Evolutionary conservation across 2,888 invertebrate species (phyloP), one percentile per base, ranked within the genome.

Genomic region (Dryomyza anilis): DNA sequence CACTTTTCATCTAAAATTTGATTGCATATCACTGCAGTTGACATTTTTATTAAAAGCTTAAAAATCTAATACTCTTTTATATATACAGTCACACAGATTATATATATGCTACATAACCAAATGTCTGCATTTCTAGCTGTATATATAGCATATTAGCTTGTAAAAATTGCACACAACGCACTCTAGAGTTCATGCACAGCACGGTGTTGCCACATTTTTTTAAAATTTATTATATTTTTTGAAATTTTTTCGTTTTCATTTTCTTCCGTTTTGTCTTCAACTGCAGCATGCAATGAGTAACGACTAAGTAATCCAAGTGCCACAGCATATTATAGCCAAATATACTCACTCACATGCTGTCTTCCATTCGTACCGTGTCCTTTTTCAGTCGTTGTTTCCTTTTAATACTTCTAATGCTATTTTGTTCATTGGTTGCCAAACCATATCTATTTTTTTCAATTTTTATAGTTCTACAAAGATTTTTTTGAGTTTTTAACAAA

Each of bases 31-130:
- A 70, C 74, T 75, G 73, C 75, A 71, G 71, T 71, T 75, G 76
- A 76, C 75, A 75, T 76, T 75, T 75, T 76, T 75, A 75, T 76
- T 75, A 75, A 75, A 75, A 75, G 75, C 76, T 76, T 75, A 71
- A 75, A 76, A 75, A 70, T 75, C 76, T 68, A 67, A 63, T 33
- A 52, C 58, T 39, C 56, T 56, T 43, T 63, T 25, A 50, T 14
- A 23, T 14, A 23, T 10, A 25, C 48, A 50, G 1, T 7, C 0
- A 48, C 21, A 48, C 46, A 48, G 21, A 48, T 10, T n/a, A n/a
- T n/a, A n/a, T n/a, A n/a, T n/a, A n/a, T n/a, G n/a, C n/a, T n/a
- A n/a, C n/a, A n/a, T n/a, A n/a, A n/a, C n/a, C n/a, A n/a, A n/a
- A n/a, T n/a, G n/a, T n/a, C n/a, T n/a, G n/a, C n/a, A n/a, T n/a